Percentiles rank a stretch among this genome's conserved stretches.
These are phyloP conservation scores for Anguilla obscura DNA, from an alignment of 2,797 vertebrate genomes.

Conservation along the genomic window DNA sequence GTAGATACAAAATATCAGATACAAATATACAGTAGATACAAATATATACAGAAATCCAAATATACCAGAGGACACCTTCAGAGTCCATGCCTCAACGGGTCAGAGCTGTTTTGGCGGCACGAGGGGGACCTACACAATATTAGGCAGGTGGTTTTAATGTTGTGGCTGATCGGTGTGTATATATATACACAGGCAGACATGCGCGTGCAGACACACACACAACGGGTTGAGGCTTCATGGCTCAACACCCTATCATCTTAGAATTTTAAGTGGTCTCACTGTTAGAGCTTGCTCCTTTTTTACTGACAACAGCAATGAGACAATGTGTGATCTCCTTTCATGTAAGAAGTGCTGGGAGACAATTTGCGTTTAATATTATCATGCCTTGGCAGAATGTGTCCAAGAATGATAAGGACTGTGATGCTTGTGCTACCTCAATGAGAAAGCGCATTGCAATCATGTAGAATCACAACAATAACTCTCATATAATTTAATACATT, in stretches of 20 bases:
- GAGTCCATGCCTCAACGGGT: too few species aligned
- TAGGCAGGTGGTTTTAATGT: too few species aligned
- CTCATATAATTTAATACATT: background rate
- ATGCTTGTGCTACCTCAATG: background rate
- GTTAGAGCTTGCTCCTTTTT: background rate
- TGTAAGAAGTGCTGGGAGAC: constrained; percentile 1
- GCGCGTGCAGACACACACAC: background rate
- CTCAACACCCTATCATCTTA: too few species aligned
- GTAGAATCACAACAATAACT: background rate
- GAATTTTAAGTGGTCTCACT: background rate
- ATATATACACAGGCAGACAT: too few species aligned
- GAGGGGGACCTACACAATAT: too few species aligned
- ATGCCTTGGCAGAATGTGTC: background rate
- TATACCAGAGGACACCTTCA: too few species aligned
- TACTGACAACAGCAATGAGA: background rate
- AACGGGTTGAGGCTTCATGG: too few species aligned
- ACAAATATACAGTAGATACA: too few species aligned
- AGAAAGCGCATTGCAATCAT: background rate
- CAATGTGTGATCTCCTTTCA: background rate
- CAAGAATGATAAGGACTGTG: background rate
- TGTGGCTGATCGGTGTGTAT: too few species aligned
- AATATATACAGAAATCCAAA: too few species aligned
- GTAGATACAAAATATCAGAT: too few species aligned
- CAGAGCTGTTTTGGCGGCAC: too few species aligned
- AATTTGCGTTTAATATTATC: background rate